Evolutionary conservation across 35 echinoderm and acorn worm genomes (phyloP).

Genomic region (Patiria miniata): DNA sequence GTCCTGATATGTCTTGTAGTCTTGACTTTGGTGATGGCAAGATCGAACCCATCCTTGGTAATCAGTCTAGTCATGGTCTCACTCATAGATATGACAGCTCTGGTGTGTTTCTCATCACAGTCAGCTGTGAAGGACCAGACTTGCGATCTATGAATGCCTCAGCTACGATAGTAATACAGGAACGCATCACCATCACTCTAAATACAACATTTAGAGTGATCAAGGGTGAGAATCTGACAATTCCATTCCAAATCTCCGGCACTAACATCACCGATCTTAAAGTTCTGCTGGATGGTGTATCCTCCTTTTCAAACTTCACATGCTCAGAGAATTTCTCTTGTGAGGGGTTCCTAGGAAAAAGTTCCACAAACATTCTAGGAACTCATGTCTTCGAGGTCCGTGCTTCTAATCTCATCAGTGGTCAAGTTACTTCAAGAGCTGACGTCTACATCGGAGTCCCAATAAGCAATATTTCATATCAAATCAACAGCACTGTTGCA

Average conservation of each 20-base stretch:
- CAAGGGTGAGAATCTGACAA: neutral
- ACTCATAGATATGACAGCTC: neutral
- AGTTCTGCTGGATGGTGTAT: neutral
- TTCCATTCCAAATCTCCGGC: slow-evolving; percentile 15
- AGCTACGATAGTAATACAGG: neutral
- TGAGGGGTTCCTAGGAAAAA: neutral
- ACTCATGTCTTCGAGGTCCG: neutral
- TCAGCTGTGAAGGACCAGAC: neutral
- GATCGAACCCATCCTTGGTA: neutral
- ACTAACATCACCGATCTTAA: neutral
- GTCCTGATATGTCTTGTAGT: neutral
- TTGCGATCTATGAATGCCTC: neutral
- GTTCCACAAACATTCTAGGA: neutral
- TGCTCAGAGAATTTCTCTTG: neutral
- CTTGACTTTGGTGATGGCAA: slow-evolving; percentile 12
- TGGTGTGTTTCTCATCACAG: neutral
- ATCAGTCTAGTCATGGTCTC: neutral
- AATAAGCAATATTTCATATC: neutral
- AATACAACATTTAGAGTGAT: neutral
- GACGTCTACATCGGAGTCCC: neutral
- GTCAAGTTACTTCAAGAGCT: neutral
- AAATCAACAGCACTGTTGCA: neutral
- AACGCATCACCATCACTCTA: neutral
- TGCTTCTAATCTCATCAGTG: slow-evolving; percentile 1
- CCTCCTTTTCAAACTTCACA: neutral